Evolutionary conservation across 2,888 invertebrate genomes (phyloP).

Genomic region (Smittia aterrima): DNA sequence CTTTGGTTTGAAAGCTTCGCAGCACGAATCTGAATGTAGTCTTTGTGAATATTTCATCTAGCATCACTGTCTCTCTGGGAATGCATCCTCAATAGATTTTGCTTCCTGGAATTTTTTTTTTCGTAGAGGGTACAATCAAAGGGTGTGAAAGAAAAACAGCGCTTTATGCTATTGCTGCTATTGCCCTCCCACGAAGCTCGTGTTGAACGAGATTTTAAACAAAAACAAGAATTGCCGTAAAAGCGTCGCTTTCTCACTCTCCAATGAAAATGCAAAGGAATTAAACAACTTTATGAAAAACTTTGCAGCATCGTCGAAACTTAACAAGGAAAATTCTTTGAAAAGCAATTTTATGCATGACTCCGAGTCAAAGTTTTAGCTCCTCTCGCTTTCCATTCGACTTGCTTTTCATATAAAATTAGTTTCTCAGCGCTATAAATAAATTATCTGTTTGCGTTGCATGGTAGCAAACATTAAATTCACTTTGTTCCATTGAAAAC

Average conservation of each 20-base stretch:
- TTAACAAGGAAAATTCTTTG: neutral
- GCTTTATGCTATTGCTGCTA: no score
- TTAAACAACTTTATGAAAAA: neutral
- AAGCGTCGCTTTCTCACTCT: no score
- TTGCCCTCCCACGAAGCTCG: no score
- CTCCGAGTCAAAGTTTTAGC: neutral
- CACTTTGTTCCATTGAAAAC: neutral
- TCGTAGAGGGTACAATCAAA: neutral
- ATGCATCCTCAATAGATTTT: no score
- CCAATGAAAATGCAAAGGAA: neutral
- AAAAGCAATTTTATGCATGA: conserved; percentile 40
- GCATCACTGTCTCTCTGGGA: no score
- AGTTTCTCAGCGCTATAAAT: conserved; percentile 20
- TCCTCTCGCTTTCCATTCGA: neutral
- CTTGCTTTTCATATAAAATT: conserved; percentile 12
- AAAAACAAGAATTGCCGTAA: no score
- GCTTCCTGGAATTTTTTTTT: neutral
- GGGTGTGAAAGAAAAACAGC: no score
- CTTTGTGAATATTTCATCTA: no score
- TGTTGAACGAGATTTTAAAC: no score
- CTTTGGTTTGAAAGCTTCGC: no score
- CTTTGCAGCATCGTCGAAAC: neutral
- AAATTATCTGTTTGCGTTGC: conserved; percentile 29
- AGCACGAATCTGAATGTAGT: no score
- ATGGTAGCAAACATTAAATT: neutral